Base-by-base conservation (phyloP, 2,113 vertebrate species). In the Hypomesus transpacificus region DNA sequence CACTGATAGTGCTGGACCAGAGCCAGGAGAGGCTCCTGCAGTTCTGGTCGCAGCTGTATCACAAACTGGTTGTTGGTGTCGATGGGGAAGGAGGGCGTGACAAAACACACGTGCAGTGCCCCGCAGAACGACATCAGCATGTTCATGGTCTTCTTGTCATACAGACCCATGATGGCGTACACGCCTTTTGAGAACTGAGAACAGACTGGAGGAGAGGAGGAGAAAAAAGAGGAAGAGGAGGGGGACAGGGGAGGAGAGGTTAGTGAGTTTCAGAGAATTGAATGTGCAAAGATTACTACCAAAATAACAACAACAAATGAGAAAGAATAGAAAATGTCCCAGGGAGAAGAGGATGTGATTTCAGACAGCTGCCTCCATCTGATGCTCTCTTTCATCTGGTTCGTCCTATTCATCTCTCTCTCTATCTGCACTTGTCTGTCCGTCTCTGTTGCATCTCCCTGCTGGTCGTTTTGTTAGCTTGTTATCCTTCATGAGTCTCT, bases 131-230 rank as follows among this genome's bases (percentile, higher is more conserved):
- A 98, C 1, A 96, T 97, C 66, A 99, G 93, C 95, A 97, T 98
- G 92, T 98, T 98, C 85, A 98, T 95, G 0, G 97, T 98, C 76
- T 93, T 93, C 75, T 93, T 90, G 86, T 99, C 96, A 0, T 99
- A 99, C 86, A 98, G 93, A 0, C 97, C 97, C 64, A 99, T 96
- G 90, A 99, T 98, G 90, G 96, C 95, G 0, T 99, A 98, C 74
- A 99, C 97, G 2, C 97, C 97, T 84, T 96, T 98, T 26, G 96
- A 95, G 87, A 99, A 98, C 93, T 98, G 97, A 0, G 97, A 98
- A 83, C 96, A 98, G 90, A 98, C 96, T 99, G 88, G 8, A 34
- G 57, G 31, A 63, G 22, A n/a, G 28, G 71, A 53, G 51, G 70
- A 0, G 20, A 76, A 34, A 61, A 28, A 39, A 60, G 8, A 58